These are phyloP conservation scores for Lathamus discolor DNA, from an alignment of 2,113 vertebrate species.

Conservation along the genomic window DNA sequence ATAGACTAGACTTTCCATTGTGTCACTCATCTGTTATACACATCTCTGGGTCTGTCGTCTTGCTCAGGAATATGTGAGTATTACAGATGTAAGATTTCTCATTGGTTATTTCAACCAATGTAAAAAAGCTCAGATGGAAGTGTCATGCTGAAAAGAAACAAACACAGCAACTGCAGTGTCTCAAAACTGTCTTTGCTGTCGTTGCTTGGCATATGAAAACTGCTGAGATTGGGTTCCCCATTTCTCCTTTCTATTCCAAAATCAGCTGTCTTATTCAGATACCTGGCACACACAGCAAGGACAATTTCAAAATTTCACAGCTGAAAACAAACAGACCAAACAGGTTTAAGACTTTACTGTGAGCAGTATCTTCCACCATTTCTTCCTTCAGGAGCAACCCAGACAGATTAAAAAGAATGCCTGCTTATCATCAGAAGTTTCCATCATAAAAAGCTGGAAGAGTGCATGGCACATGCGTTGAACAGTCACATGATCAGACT, in stretches of 20 bases:
- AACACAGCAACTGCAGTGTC: fast-evolving
- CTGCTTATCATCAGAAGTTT: background rate
- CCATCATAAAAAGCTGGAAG: background rate
- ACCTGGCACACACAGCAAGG: background rate
- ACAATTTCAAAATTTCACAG: background rate
- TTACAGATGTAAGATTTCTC: background rate
- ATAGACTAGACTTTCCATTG: background rate
- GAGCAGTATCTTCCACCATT: background rate
- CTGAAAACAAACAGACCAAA: background rate
- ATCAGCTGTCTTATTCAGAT: background rate
- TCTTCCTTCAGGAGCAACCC: background rate
- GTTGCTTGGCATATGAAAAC: background rate
- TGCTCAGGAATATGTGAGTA: background rate
- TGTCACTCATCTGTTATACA: background rate
- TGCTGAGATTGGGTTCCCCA: background rate
- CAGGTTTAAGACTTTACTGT: background rate
- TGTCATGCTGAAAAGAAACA: background rate
- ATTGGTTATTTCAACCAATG: background rate
- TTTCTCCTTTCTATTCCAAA: background rate
- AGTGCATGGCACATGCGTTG: background rate
- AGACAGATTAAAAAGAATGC: background rate
- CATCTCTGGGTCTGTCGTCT: background rate
- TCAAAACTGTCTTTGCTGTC: background rate
- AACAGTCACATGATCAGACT: background rate
- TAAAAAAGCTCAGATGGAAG: background rate